Percentiles rank a stretch among this genome's conserved stretches.
Evolutionary conservation across 2,113 vertebrate genomes (phyloP).

Genomic region (Xenus cinereus): DNA sequence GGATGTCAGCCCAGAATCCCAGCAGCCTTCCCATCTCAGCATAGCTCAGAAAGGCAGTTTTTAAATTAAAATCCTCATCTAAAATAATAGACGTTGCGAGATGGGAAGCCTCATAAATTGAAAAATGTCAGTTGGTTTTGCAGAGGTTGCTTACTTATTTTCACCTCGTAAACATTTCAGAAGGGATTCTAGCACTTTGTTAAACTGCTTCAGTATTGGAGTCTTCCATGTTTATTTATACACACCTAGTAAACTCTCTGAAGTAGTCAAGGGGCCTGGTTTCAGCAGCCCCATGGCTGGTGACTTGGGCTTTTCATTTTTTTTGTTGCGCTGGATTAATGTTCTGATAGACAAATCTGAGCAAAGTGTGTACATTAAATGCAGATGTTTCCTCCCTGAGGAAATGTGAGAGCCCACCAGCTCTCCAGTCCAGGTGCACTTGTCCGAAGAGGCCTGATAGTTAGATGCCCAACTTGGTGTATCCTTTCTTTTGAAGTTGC

Average conservation of each 20-base stretch:
- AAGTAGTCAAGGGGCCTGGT: not conserved
- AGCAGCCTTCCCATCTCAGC: not conserved
- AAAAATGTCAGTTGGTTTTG: conserved; percentile 6
- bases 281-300: not conserved
- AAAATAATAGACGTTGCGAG: not conserved
- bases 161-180: conserved; percentile 33
- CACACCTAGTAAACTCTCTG: not conserved
- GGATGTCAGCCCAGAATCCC: not conserved
- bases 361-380: not conserved
- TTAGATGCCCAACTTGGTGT: rapidly evolving
- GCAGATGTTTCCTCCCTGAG: not conserved
- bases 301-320: not conserved
- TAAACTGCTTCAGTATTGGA: not conserved
- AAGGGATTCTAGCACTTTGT: conserved; percentile 1
- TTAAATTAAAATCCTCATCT: not conserved
- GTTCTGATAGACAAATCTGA: not conserved
- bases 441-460: not conserved
- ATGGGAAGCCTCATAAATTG: not conserved
- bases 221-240: not conserved
- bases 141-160: not conserved
- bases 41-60: not conserved
- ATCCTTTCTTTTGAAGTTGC: not conserved
- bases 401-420: not conserved
- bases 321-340: not conserved
- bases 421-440: not conserved